Percentiles rank a stretch among this genome's conserved stretches.
Conservation (phyloP, 2,888 invertebrate species). For the Callyntrura guangdongensis region DNA sequence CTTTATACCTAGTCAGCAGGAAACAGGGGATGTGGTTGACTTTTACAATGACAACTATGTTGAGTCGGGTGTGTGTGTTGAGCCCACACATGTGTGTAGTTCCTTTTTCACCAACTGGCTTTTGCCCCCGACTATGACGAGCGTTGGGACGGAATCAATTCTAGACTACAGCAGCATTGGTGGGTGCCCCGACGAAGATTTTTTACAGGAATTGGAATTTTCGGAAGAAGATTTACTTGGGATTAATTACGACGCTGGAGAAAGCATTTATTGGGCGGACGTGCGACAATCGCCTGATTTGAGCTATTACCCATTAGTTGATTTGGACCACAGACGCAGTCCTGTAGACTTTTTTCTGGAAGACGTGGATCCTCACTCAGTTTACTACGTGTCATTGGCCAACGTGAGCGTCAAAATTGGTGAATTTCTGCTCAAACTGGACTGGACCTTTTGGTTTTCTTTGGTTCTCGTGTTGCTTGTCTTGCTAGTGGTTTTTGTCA, state of each 20-base stretch:
- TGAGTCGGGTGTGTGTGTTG: constrained; percentile 22
- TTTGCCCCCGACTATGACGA: neutral
- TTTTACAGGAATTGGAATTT: neutral
- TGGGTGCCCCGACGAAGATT: too few species aligned
- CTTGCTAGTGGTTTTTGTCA: constrained; percentile 56
- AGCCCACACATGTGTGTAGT: neutral
- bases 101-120: constrained; percentile 15
- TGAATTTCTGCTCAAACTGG: constrained; percentile 50
- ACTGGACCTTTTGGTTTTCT: constrained; percentile 55
- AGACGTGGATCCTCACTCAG: constrained; percentile 66
- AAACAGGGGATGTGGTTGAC: neutral
- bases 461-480: constrained; percentile 48
- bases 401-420: constrained; percentile 54
- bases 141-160: neutral
- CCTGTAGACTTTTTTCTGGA: constrained; percentile 60
- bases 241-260: neutral
- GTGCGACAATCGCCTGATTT: neutral
- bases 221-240: neutral
- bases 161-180: neutral
- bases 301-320: neutral
- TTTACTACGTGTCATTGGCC: constrained; percentile 54
- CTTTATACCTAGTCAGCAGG: constrained; percentile 30
- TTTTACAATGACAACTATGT: constrained; percentile 39
- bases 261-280: neutral
- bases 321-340: neutral